Base-by-base conservation (phyloP, 1,140 invertebrate genomes). In the Grapholita molesta region DNA sequence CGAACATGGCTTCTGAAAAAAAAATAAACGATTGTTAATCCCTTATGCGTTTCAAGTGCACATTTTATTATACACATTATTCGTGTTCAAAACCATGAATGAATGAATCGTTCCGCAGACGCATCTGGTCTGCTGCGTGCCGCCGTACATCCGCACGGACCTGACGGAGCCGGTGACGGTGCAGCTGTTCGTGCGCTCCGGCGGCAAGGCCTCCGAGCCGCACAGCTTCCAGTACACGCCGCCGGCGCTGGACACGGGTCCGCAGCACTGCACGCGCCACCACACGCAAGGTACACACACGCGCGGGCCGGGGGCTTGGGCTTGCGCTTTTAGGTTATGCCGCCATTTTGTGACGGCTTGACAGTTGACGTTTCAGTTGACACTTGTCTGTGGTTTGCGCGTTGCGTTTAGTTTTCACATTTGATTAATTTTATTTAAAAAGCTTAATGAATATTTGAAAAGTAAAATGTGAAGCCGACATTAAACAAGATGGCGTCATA, bases 41-140 rank as follows among this genome's bases (percentile, higher is more conserved):
- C n/a, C n/a, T n/a, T n/a, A n/a, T n/a, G n/a, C n/a, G n/a, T n/a
- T n/a, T n/a, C n/a, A n/a, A n/a, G n/a, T n/a, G n/a, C n/a, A n/a
- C n/a, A n/a, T n/a, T n/a, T n/a, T n/a, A n/a, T n/a, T n/a, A n/a
- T n/a, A n/a, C n/a, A n/a, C n/a, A n/a, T 38, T 0, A 38, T n/a
- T 38, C 1, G n/a, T 38, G n/a, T 38, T 38, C n/a, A n/a, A n/a
- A n/a, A n/a, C n/a, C n/a, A n/a, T 15, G 12, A 38, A 38, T n/a
- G 15, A 15, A n/a, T 6, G 3, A 15, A 15, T 38, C 12, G 9
- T 38, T 28, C 52, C 57, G 2, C 92, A 98, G 97, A 98, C 96
- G n/a, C 98, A 99, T 92, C 92, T 99, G 35, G 97, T 99, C 4
- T 98, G 97, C 90, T 95, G 95, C 55, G 95, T 99, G 57, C 98